These are phyloP conservation scores for Drosophila kurseongensis DNA, from an alignment of 1,140 invertebrate genomes.

Conservation along the genomic window DNA sequence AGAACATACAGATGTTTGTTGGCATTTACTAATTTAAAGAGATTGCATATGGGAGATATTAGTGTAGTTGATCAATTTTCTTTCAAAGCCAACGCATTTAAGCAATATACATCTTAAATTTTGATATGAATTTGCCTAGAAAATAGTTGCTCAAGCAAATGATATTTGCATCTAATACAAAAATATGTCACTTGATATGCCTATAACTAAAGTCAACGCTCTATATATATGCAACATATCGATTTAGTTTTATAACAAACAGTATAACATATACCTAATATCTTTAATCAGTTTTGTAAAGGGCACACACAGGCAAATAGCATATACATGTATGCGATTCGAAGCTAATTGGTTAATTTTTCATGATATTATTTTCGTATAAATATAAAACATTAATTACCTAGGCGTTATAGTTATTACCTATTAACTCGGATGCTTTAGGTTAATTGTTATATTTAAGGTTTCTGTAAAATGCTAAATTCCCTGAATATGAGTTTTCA, in stretches of 20 bases:
- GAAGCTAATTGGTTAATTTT: slow-evolving; percentile 45
- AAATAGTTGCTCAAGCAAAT: slow-evolving; percentile 55
- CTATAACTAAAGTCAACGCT: slow-evolving; percentile 77
- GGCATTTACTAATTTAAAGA: slow-evolving; percentile 52
- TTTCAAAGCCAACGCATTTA: slow-evolving; percentile 44
- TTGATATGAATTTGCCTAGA: slow-evolving; percentile 69
- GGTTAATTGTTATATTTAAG: slow-evolving; percentile 43
- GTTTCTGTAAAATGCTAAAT: slow-evolving; percentile 84
- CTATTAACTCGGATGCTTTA: slow-evolving; percentile 53
- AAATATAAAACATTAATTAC: slow-evolving; percentile 70
- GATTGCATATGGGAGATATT: slow-evolving; percentile 72
- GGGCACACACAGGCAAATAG: slow-evolving; percentile 44
- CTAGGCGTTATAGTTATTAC: slow-evolving; percentile 22
- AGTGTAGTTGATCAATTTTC: slow-evolving; percentile 29
- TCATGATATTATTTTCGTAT: slow-evolving; percentile 52
- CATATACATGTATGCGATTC: slow-evolving; percentile 27
- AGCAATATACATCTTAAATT: slow-evolving; percentile 35
- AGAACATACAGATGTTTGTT: slow-evolving; percentile 59
- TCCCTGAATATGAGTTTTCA: slow-evolving; percentile 84
- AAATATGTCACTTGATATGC: slow-evolving; percentile 70
- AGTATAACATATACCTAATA: slow-evolving; percentile 47
- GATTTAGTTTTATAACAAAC: slow-evolving; percentile 43
- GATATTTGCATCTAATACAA: slow-evolving; percentile 66
- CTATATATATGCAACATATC: slow-evolving; percentile 55
- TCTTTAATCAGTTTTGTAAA: slow-evolving; percentile 36